These are phyloP conservation scores for Portunus trituberculatus DNA, from an alignment of 1,140 invertebrate species.

Conservation along the genomic window DNA sequence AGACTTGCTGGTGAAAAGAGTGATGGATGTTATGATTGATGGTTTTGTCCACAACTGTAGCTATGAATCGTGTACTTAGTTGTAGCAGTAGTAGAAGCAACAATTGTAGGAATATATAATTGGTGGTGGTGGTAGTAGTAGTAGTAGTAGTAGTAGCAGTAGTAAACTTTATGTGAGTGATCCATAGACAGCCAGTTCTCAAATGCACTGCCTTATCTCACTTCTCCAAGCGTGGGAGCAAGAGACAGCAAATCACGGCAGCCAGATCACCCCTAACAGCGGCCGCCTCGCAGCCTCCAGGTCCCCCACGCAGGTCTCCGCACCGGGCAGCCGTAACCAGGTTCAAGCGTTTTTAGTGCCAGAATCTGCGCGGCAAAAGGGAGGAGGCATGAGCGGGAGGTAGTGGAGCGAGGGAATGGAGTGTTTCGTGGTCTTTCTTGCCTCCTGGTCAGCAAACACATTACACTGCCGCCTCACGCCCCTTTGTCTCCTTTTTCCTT, in stretches of 20 bases:
- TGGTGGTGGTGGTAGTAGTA: too few relatives aligned
- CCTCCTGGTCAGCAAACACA: background rate
- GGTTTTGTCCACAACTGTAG: too few relatives aligned
- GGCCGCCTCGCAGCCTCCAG: background rate
- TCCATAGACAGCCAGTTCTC: too few relatives aligned
- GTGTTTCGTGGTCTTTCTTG: background rate
- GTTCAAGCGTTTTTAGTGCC: background rate
- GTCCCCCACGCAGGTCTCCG: background rate
- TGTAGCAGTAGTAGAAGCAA: too few relatives aligned
- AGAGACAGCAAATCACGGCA: background rate
- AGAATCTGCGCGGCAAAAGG: background rate
- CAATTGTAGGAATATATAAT: too few relatives aligned
- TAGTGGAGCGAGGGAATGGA: background rate
- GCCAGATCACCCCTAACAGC: background rate
- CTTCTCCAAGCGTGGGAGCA: background rate
- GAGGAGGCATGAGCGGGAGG: background rate
- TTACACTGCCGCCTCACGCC: background rate
- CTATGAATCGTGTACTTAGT: too few relatives aligned
- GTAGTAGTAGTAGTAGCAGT: too few relatives aligned
- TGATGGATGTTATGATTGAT: too few relatives aligned
- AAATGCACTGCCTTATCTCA: too few relatives aligned
- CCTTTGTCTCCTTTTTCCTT: background rate
- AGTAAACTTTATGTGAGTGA: too few relatives aligned
- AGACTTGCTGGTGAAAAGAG: too few relatives aligned
- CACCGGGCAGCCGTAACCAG: background rate